Evolutionary conservation across 2,113 vertebrate species (phyloP), one percentile per base, ranked within the genome.

Genomic region (Furnarius figulus): DNA sequence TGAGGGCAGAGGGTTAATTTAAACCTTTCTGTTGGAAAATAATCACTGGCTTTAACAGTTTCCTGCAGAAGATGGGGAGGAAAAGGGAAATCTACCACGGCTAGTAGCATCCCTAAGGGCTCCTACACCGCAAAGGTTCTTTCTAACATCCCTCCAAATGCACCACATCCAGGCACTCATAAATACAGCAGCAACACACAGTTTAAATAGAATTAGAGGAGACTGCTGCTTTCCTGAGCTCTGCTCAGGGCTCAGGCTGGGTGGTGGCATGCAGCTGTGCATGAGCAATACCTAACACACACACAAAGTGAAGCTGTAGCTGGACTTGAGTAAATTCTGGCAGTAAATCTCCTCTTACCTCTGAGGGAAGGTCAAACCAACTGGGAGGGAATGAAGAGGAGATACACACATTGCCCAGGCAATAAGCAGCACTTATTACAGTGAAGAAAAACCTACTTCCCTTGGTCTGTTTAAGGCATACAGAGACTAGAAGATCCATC

Each of bases 91-190:
- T 14, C 33, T 18, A 28, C 46, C 25, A 33, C 2, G 0, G n/a
- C 24, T 20, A 7, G 1, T 5, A 21, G 27, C 40, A 87, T 0
- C 0, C 10, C 56, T 67, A n/a, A 13, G 2, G 4, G n/a, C 55
- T 70, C 61, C 65, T 59, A 14, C 44, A 77, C 65, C 84, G 82
- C 84, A 47, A 68, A 81, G 42, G 18, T 39, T 85, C 52, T 49
- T 56, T 44, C 75, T n/a, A 59, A 7, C 25, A 44, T 5, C 55
- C 7, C 61, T 65, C 59, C 88, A 49, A 85, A 70, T 35, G 35
- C 55, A 70, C 20, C 75, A 49, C 39, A 39, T 58, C 37, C 63
- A 52, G 2, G 0, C 30, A 7, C 47, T 6, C 39, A 58, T 31
- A 85, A 67, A 59, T 21, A 35, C 44, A 73, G 85, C 73, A 74